Evolutionary conservation across 2,888 invertebrate genomes (phyloP), one percentile per base, ranked within the genome.

Genomic region (Leuctra nigra): DNA sequence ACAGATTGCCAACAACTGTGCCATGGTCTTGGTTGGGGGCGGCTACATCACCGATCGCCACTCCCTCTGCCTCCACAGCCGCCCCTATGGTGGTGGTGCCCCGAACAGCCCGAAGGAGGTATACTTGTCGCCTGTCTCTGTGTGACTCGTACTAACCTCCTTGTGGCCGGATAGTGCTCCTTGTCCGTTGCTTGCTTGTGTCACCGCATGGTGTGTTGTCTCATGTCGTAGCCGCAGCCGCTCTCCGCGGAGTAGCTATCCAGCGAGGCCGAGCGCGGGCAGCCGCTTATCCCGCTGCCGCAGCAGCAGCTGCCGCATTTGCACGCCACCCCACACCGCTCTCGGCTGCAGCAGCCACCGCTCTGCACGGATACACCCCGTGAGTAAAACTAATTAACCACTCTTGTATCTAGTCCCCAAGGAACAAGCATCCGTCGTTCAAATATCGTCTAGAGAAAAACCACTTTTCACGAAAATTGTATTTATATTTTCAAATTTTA

Each of bases 311-410:
- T 65, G 82, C 84, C 57, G 84, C 82, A 61, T 77, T 78, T 63
- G 76, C 84, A 61, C 81, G 84, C 67, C 80, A 83, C 69, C 82
- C 83, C 46, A 77, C 81, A 61, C 82, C 84, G 38, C 71, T 84
- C 69, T 81, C 84, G 61, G 82, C 84, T 65, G 84, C 85, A 70
- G 82, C 78, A 70, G 84, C 86, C 68, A 80, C 84, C 72, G 81
- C 87, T 72, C 78, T 88, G 75, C 91, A 90, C 80, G 90, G 91
- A 71, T 92, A 91, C 77, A 85, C 92, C 74, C 90, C 87, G 90
- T 89, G 84, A 88, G 89, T 89, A 83, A n/a, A n/a, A n/a, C n/a
- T n/a, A n/a, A n/a, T n/a, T n/a, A n/a, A n/a, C n/a, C n/a, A n/a
- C n/a, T n/a, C n/a, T n/a, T n/a, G n/a, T n/a, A n/a, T n/a, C n/a